Evolutionary conservation across 2,113 vertebrate species (phyloP).

Genomic region (Abramis brama): DNA sequence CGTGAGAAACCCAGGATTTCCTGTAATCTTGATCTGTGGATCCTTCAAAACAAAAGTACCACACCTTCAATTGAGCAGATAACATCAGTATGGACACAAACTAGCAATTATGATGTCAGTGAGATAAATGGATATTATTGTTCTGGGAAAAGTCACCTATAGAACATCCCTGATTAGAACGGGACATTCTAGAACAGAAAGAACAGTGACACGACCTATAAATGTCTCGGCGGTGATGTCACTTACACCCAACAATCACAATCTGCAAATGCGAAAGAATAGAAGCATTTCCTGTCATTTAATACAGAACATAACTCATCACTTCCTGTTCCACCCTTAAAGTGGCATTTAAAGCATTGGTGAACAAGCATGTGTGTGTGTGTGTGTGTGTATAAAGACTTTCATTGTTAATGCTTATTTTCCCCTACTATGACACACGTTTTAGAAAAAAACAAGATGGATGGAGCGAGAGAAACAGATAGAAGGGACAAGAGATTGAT

Average conservation of each 20-base stretch:
- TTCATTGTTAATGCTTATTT: conserved; percentile 18
- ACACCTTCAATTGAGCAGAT: conserved; percentile 18
- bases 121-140: conserved; percentile 35
- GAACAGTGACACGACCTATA: conserved; percentile 31
- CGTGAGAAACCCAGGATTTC: not conserved
- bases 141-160: conserved; percentile 6
- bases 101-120: conserved; percentile 44
- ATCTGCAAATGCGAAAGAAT: conserved; percentile 48
- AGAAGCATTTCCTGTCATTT: conserved; percentile 56
- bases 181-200: conserved; percentile 49
- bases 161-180: conserved; percentile 49
- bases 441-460: not conserved
- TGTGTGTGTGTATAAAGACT: not conserved
- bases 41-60: not conserved
- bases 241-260: conserved; percentile 48
- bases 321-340: conserved; percentile 53
- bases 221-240: conserved; percentile 45
- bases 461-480: not conserved
- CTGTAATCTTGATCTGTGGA: conserved; percentile 10
- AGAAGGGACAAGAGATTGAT: conserved; percentile 8
- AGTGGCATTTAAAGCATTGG: conserved; percentile 26
- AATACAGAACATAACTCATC: conserved; percentile 50
- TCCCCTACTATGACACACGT: not conserved
- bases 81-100: conserved; percentile 32
- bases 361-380: conserved; percentile 13